Evolutionary conservation across 1,140 invertebrate genomes (phyloP), one percentile per base, ranked within the genome.

Genomic region (Triops cancriformis): DNA sequence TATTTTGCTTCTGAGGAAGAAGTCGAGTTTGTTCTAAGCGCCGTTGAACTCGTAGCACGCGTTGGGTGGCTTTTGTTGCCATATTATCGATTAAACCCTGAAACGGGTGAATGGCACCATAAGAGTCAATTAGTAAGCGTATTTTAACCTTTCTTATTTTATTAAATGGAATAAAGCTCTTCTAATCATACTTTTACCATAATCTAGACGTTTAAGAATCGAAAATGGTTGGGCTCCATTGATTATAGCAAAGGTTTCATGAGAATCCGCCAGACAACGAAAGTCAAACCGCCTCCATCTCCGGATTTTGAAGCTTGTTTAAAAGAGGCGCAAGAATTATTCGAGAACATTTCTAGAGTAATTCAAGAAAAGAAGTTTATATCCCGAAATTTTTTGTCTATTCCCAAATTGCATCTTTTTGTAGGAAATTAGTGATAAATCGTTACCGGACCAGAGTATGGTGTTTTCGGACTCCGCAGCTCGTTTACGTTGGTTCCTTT

Each of bases 101-200:
- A 95, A 83, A 96, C 93, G 10, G 94, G 92, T 1, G 94, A 96
- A 85, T 97, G 94, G 93, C 88, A 91, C 78, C 94, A 96, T 83
- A 90, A 92, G 82, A 90, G 92, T 1, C 92, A 93, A 82, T 88
- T 90, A 64, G 89, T 87, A 74, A 74, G 12, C 2, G 7, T n/a
- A 6, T 26, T 23, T 6, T 74, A 14, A 14, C 3, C 7, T 74
- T 26, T 14, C n/a, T 5, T 31, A 27, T 3, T 23, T 5, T 74
- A 37, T 18, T 26, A 72, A 77, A 73, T n/a, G 12, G 10, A 18
- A 27, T 73, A 27, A 77, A 23, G 26, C 0, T 28, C 27, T 77
- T 45, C 28, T 75, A 28, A 76, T 73, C 72, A 10, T 73, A 11
- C 64, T 78, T 79, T 64, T 73, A 42, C 23, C 7, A 26, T 78